Base-by-base conservation (phyloP, 1,140 invertebrate species). In the Eurosta solidaginis region DNA sequence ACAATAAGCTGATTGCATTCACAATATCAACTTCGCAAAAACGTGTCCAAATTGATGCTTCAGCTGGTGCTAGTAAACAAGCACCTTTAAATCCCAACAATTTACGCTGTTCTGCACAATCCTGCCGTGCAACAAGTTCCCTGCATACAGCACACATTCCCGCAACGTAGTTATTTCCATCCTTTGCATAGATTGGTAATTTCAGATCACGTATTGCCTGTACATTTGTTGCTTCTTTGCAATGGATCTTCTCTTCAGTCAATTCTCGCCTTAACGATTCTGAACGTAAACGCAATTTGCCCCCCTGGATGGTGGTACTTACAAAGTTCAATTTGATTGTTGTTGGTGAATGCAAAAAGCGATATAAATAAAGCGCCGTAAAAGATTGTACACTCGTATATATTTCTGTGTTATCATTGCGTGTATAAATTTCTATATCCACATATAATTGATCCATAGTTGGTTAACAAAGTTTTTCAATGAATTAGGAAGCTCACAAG, bases 11-110 rank as follows among this genome's bases (percentile, higher is more conserved):
- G 0, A 87, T 79, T 3, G 83, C 77, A 10, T 82, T 73, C 7
- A 83, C 81, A 17, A 96, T 88, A 85, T 96, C 94, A 22, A 96
- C 90, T 90, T 98, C 96, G 90, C 96, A 97, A 85, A 96, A 96
- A 82, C 93, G 94, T 0, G 96, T 97, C 96, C 96, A 98, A 33
- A 94, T 89, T 7, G 96, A 97, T 1, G 92, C 90, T 89, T 97
- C 95, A 17, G 94, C 93, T 81, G 94, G 95, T 10, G 95, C 93
- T 79, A 93, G 89, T 1, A 97, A 88, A 84, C 95, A 96, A 54
- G 92, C 91, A 63, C 91, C 90, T 78, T 94, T 91, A 82, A 96
- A 96, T 2, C 95, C 95, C 20, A 96, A 86, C 36, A 94, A 87
- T 20, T 89, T 88, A 25, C 89, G 88, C 20, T 89, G 88, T 63